Evolutionary conservation across 1,140 invertebrate species (phyloP).

Genomic region (Aphaenogaster rudis): DNA sequence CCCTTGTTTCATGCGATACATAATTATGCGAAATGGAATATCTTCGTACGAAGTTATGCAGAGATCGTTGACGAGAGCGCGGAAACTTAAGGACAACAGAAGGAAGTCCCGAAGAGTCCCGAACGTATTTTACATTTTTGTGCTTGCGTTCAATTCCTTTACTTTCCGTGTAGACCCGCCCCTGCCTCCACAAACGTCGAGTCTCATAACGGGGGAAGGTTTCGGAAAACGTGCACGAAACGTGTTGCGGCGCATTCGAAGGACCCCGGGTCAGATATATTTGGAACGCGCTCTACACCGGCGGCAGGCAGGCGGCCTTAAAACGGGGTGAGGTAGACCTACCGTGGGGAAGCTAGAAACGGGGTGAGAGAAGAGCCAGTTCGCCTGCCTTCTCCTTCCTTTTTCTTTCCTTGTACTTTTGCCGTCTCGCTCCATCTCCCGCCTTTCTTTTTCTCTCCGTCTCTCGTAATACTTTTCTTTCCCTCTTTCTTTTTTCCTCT

Average conservation of each 20-base stretch:
- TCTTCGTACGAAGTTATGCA: not conserved
- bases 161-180: not conserved
- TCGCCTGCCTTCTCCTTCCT: constrained; percentile 63
- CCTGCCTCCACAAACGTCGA: not conserved
- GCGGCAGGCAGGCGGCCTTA: constrained; percentile 56
- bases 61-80: not conserved
- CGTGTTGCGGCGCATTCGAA: constrained; percentile 11
- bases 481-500: not conserved
- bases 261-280: constrained; percentile 62
- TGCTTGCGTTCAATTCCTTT: not conserved
- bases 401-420: constrained; percentile 15
- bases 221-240: constrained; percentile 48
- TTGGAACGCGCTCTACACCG: constrained; percentile 72
- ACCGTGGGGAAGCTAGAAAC: constrained; percentile 74
- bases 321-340: constrained; percentile 63
- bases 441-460: constrained; percentile 3
- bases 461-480: constrained; percentile 37
- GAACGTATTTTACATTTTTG: not conserved
- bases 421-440: constrained; percentile 1
- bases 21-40: not conserved
- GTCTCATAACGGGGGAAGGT: not conserved
- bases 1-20: not conserved
- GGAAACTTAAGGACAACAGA: not conserved
- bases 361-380: constrained; percentile 74
- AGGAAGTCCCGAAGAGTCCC: not conserved